phyloP scores from a whole-genome alignment of 1,140 invertebrate genomes.

The Melitaea cinxia region DNA sequence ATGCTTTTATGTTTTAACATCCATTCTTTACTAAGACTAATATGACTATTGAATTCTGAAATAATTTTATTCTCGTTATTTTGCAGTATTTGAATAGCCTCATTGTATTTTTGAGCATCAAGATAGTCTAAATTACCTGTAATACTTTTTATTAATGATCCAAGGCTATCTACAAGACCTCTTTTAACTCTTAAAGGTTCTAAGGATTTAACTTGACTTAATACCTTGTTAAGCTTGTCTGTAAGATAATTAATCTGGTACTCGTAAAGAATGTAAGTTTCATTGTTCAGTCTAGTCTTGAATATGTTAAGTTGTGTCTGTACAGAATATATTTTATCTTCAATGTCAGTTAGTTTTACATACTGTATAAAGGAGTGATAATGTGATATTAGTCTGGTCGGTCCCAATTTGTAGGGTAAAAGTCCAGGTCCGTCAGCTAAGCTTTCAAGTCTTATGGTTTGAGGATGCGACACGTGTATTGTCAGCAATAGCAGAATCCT shows the following conservation, averaged over 20 bases:
- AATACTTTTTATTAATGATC: background rate
- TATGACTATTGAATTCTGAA: too few relatives aligned
- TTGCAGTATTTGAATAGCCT: too few relatives aligned
- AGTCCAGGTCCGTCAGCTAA: background rate
- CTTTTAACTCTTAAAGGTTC: conserved; percentile 2
- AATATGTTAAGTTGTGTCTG: background rate
- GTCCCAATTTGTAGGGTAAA: conserved; percentile 27
- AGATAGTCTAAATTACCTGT: background rate
- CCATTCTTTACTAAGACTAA: too few relatives aligned
- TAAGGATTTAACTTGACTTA: background rate
- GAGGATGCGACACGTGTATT: background rate
- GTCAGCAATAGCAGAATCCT: conserved; percentile 15
- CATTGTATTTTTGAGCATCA: background rate
- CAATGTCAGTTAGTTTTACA: background rate
- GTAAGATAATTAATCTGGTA: background rate
- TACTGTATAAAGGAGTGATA: conserved; percentile 23
- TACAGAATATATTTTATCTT: conserved; percentile 1
- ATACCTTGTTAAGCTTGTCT: background rate
- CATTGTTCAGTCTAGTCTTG: background rate
- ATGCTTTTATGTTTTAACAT: too few relatives aligned
- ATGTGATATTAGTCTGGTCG: conserved; percentile 23
- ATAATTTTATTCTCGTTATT: too few relatives aligned
- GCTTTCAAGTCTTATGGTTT: too few relatives aligned
- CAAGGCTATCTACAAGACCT: conserved; percentile 3
- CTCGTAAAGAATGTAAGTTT: background rate